Evolutionary conservation across 2,888 invertebrate species (phyloP).

Genomic region (Stenchaetothrips biformis): DNA sequence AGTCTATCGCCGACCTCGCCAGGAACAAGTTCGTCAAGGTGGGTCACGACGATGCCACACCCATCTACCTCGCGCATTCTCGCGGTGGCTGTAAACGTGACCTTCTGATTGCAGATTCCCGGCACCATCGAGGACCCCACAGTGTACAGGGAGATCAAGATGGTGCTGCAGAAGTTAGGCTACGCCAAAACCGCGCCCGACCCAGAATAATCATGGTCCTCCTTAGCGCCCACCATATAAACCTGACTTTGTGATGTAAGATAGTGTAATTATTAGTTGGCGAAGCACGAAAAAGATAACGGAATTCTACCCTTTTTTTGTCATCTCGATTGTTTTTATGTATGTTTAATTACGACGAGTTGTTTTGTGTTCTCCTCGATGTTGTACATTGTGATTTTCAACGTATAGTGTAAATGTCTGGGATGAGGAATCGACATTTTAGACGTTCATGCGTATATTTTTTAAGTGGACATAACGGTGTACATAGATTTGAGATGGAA

Average conservation of each 20-base stretch:
- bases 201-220: constrained; percentile 46
- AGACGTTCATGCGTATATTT: too few species aligned
- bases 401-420: not conserved
- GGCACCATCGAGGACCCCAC: constrained; percentile 83
- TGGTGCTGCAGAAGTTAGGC: constrained; percentile 68
- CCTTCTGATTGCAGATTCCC: constrained; percentile 53
- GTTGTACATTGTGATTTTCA: too few species aligned
- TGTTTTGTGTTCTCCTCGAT: not conserved
- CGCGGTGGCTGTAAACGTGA: too few species aligned
- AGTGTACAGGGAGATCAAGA: constrained; percentile 73
- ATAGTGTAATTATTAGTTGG: not conserved
- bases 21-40: constrained; percentile 72
- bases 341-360: not conserved
- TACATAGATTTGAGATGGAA: too few species aligned
- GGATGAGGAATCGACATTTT: not conserved
- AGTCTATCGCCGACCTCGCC: constrained; percentile 80
- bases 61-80: too few species aligned
- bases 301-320: not conserved
- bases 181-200: constrained; percentile 69
- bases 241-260: not conserved
- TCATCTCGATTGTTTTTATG: not conserved
- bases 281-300: not conserved
- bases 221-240: not conserved
- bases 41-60: too few species aligned
- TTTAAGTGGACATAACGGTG: too few species aligned